Base-by-base conservation (phyloP, 1,140 invertebrate species). In the Drosophila teissieri region DNA sequence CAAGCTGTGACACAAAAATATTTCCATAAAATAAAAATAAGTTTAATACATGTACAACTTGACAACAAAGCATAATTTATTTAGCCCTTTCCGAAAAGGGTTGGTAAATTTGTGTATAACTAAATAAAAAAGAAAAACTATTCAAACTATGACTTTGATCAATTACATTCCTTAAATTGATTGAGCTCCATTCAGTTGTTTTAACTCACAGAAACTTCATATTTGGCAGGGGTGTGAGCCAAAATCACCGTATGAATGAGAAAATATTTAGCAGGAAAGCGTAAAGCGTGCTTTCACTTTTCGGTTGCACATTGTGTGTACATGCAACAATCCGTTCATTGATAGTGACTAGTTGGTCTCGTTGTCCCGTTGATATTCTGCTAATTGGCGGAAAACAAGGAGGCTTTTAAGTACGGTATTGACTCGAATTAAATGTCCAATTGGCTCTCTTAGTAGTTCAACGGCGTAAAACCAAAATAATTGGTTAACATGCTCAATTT, bases 341-440 rank as follows among this genome's bases (percentile, higher is more conserved):
- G 34, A 40, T 48, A 24, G 56, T 17, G 5, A 22, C 10, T 39
- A 27, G 31, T 49, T 60, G 27, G 11, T n/a, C 11, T 14, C 12
- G 14, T 34, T 70, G 11, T 40, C 4, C 10, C 17, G 48, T 8
- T 17, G 63, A 11, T 22, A 39, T 54, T 46, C 36, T 46, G 36
- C 49, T 70, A 70, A 70, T 70, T 70, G 67, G 42, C 10, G 17
- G 8, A 46, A 45, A 54, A 55, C 42, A 22, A 37, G 46, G 11
- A 31, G 2, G 31, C 19, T 27, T 31, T 10, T 7, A 12, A 15
- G 14, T 17, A 31, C 24, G 15, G 44, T 48, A 12, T 2, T 0
- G 3, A 22, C 17, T 48, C n/a, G 4, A 63, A 7, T 48, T 46
- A 15, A 34, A 19, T 64, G 22, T 11, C 4, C 10, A 45, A 19